phyloP scores from a whole-genome alignment of 2,888 invertebrate genomes.

The Hermodice carunculata region DNA sequence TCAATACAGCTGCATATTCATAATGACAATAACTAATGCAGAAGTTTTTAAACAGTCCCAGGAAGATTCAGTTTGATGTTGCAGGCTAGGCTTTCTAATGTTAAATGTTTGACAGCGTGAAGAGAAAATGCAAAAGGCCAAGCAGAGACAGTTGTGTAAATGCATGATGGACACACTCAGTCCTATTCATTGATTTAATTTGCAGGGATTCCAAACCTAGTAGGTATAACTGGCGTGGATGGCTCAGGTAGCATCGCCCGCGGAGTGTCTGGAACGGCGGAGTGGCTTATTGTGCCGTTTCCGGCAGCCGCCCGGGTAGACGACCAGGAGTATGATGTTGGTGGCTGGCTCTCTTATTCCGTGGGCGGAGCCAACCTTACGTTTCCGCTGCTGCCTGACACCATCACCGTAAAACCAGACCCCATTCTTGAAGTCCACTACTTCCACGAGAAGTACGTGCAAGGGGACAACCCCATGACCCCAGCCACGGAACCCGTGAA shows the following conservation, averaged over 20 bases:
- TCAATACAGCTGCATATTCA: too few species aligned
- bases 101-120: too few species aligned
- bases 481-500: slow-evolving; percentile 41
- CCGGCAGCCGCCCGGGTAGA: slow-evolving; percentile 43
- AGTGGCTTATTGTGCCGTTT: slow-evolving; percentile 52
- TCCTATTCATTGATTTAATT: too few species aligned
- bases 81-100: too few species aligned
- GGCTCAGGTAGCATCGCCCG: slow-evolving; percentile 33
- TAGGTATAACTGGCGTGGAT: slow-evolving; percentile 39
- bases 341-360: slow-evolving; percentile 47
- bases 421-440: slow-evolving; percentile 48
- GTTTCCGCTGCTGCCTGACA: slow-evolving; percentile 48
- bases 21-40: too few species aligned
- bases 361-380: slow-evolving; percentile 44
- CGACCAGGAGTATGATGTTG: slow-evolving; percentile 46
- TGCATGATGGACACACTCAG: too few species aligned
- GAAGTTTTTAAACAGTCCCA: too few species aligned
- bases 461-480: slow-evolving; percentile 50
- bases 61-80: too few species aligned
- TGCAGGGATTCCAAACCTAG: slow-evolving; percentile 36
- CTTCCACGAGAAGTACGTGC: slow-evolving; percentile 51
- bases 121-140: too few species aligned
- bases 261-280: slow-evolving; percentile 40
- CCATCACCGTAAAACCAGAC: slow-evolving; percentile 51
- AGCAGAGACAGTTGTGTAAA: too few species aligned